Evolutionary conservation across 2,888 invertebrate species (phyloP), one percentile per base, ranked within the genome.

Genomic region (Proisotoma minuta): DNA sequence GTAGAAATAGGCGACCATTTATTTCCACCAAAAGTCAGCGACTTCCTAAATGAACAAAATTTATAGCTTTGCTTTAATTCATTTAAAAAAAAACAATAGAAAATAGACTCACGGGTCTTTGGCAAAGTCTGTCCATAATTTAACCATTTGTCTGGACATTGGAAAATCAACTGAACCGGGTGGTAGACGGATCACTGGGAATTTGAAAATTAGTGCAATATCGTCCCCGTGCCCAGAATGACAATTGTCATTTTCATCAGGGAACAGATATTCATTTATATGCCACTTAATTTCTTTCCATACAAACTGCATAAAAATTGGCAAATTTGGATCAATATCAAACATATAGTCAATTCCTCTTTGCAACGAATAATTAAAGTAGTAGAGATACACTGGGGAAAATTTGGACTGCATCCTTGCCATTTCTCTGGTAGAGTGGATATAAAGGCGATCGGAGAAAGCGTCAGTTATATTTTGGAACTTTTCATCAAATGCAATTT

Each of bases 201-300:
- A 34, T 43, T 78, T 78, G 66, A 82, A 81, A 2, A 82, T 72
- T 66, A 82, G 82, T 27, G 82, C 75, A n/a, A 83, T 70, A 70
- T 83, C 82, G 73, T 83, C 83, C 66, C 69, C 69, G 47, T 69
- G 69, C n/a, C 63, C 60, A 3, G 60, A 58, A 0, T 64, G 58
- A 15, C 26, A 49, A 54, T 39, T 24, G 27, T 49, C n/a, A 27
- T 57, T 15, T 10, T 26, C 34, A 39, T 8, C 1, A 15, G 28
- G 50, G 18, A 57, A 53, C 1, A 66, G 4, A 47, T 53, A 39
- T 29, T 64, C 58, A 2, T 59, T 48, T 2, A 63, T 1, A 63
- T 63, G 63, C 27, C 65, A 66, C 10, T 2, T 20, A 15, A 61
- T 50, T 0, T 64, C 60, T 49, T 66, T 62, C 4, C 43, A 23